These are phyloP conservation scores for Pampusana beccarii DNA, from an alignment of 2,113 vertebrate species.

Conservation along the genomic window DNA sequence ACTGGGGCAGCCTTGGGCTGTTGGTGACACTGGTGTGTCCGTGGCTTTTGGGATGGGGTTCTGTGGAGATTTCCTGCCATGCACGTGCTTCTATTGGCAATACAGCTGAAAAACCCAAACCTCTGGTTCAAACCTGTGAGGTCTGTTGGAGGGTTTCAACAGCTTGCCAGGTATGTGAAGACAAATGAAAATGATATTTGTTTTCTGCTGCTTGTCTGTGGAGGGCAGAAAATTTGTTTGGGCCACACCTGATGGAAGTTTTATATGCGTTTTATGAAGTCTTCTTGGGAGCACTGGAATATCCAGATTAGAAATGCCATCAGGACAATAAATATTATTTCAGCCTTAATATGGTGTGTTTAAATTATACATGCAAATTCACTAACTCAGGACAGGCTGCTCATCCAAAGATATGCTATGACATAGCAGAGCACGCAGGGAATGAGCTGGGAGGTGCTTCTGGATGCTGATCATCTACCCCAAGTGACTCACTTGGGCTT, in stretches of 20 bases:
- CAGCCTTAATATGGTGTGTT: background rate
- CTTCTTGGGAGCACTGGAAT: background rate
- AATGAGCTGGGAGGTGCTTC: background rate
- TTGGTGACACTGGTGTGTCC: background rate
- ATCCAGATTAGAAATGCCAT: background rate
- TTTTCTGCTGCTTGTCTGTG: background rate
- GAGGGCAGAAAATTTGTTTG: background rate
- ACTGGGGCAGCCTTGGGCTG: background rate
- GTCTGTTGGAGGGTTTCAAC: background rate
- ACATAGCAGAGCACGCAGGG: background rate
- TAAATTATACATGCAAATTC: background rate
- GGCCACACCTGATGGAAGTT: background rate
- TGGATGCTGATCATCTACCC: background rate
- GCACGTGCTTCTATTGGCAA: background rate
- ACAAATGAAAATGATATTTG: background rate
- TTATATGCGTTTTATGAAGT: background rate
- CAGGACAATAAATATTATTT: background rate
- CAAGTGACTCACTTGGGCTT: background rate
- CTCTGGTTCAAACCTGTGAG: background rate
- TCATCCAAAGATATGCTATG: background rate
- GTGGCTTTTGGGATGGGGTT: accelerated
- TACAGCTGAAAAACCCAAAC: background rate
- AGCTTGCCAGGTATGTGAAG: background rate
- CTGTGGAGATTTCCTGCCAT: background rate
- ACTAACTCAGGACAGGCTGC: background rate